Conservation (phyloP, 2,113 vertebrate species). For the Ibidorhyncha struthersii region DNA sequence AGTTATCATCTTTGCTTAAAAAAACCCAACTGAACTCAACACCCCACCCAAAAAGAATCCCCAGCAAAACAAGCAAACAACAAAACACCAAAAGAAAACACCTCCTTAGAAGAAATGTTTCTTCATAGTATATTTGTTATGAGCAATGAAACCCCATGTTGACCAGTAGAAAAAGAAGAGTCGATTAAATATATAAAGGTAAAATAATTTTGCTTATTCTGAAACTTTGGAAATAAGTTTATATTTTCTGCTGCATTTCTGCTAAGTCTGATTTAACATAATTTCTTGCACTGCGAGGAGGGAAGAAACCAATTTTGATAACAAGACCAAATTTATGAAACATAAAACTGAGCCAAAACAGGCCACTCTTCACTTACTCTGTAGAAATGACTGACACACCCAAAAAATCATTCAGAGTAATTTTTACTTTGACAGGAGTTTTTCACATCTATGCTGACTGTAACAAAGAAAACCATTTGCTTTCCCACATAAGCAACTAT, state of each 20-base stretch:
- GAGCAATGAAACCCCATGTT: background rate
- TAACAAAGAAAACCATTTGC: constrained; percentile 6
- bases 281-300: background rate
- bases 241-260: background rate
- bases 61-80: background rate
- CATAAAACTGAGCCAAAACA: background rate
- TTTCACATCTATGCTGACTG: background rate
- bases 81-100: background rate
- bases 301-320: background rate
- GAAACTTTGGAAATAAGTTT: background rate
- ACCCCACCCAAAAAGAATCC: background rate
- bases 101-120: background rate
- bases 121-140: background rate
- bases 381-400: background rate
- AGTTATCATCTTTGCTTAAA: background rate
- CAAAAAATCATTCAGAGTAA: background rate
- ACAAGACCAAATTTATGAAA: background rate
- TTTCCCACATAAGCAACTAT: background rate
- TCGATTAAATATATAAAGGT: background rate
- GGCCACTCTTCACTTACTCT: background rate
- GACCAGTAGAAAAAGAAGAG: background rate
- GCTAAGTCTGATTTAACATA: background rate
- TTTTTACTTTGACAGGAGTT: constrained; percentile 10
- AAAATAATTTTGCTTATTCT: background rate
- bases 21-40: background rate